Base-by-base conservation (phyloP, 2,888 invertebrate genomes). In the Camptogramma bilineatum region DNA sequence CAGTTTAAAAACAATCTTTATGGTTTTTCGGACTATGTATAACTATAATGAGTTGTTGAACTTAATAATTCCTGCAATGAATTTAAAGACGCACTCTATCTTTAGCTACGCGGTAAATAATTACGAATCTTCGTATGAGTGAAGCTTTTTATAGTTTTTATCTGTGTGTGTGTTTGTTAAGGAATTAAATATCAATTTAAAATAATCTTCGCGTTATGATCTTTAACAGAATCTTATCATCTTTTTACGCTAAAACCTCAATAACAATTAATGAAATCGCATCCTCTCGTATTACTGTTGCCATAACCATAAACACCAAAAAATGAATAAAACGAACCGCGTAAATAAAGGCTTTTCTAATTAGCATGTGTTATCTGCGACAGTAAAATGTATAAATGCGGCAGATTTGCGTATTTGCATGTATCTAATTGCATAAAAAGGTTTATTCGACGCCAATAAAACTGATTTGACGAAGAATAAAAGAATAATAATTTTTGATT, bases 381-480 rank as follows among this genome's bases (percentile, higher is more conserved):
- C 67, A 59, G 55, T 70, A 68, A 65, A 65, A 57, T 61, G 42
- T 31, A 56, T 57, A 65, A 48, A 56, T 61, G 67, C 63, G 65
- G 68, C 64, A 58, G 52, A 46, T 58, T 46, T 55, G 51, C 46
- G 54, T 66, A 64, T 62, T 56, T 55, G 44, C 66, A 54, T 57
- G 58, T 31, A 62, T 69, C 68, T 69, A 64, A 70, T 69, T 72
- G 70, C 67, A 68, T 60, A 66, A 67, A 69, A 68, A 68, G 64
- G 56, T 72, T 72, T 72, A 70, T 72, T 66, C 50, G 53, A 52
- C 50, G 61, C 8, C 63, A 66, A 68, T 72, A 69, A 72, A 70
- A 69, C 53, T 63, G 65, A 64, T 68, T 68, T 70, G 66, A 63
- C 52, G 61, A 62, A 55, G 63, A 56, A 72, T 67, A 64, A 66